Evolutionary conservation across 1,140 invertebrate genomes (phyloP).

Genomic region (Pseudomyrmex cubaensis): DNA sequence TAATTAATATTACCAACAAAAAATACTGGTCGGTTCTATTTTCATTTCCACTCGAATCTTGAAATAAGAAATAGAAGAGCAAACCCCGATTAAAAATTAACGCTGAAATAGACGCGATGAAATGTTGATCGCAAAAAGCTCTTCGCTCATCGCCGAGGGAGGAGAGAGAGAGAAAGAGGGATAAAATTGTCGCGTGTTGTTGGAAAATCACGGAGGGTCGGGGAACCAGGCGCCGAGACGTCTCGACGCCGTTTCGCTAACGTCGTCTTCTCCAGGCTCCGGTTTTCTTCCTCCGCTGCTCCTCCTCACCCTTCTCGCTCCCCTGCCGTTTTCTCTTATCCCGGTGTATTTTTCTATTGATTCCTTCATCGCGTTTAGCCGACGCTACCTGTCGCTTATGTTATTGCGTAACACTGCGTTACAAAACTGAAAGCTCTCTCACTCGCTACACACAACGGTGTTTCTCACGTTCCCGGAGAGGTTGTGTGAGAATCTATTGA

Average conservation of each 20-base stretch:
- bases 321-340: background rate
- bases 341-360: conserved; percentile 67
- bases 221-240: conserved; percentile 76
- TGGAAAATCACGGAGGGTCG: conserved; percentile 73
- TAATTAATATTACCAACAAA: too few species aligned
- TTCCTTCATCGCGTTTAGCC: conserved; percentile 25
- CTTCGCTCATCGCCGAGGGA: conserved; percentile 31
- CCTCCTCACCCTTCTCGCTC: conserved; percentile 25
- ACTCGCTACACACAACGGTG: too few species aligned
- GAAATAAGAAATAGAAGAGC: background rate
- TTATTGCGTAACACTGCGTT: conserved; percentile 16
- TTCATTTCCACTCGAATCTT: background rate
- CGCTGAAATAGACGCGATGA: background rate
- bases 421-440: background rate
- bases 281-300: conserved; percentile 38
- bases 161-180: background rate
- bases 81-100: background rate
- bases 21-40: too few species aligned
- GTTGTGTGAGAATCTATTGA: too few species aligned
- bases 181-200: conserved; percentile 69
- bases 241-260: conserved; percentile 76
- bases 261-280: conserved; percentile 71
- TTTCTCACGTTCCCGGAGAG: too few species aligned
- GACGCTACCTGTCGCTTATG: background rate
- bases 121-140: background rate